Evolutionary conservation across 2,113 vertebrate genomes (phyloP).

Genomic region (Leptobrachium ailaonicum): DNA sequence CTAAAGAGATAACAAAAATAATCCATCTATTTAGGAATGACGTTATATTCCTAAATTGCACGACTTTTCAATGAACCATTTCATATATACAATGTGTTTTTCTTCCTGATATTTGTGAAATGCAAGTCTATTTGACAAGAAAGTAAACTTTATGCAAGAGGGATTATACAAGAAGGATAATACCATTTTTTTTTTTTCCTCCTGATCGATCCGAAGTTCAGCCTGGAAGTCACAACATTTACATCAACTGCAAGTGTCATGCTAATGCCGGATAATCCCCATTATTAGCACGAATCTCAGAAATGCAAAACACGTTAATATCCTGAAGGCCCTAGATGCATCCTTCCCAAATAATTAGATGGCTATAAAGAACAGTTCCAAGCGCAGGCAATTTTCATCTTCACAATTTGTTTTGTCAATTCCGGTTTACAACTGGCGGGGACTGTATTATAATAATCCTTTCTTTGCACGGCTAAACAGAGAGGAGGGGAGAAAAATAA

Average conservation of each 20-base stretch:
- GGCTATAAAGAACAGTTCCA: neutral
- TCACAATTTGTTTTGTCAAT: conserved; percentile 27
- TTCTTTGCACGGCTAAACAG: conserved; percentile 61
- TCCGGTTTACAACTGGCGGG: conserved; percentile 45
- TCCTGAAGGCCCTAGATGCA: neutral
- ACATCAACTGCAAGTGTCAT: conserved; percentile 2
- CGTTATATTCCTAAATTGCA: too few species aligned
- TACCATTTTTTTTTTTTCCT: neutral
- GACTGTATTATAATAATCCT: conserved; percentile 51
- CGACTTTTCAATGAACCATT: neutral
- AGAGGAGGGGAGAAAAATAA: conserved; percentile 40
- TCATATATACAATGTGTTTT: neutral
- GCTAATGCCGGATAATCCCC: conserved; percentile 18
- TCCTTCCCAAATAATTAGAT: conserved; percentile 18
- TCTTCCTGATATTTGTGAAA: neutral
- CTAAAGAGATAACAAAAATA: too few species aligned
- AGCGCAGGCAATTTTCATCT: conserved; percentile 41
- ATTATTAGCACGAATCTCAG: neutral
- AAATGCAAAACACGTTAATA: neutral
- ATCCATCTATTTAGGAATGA: too few species aligned
- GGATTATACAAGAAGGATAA: conserved; percentile 26
- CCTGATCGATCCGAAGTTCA: conserved; percentile 20
- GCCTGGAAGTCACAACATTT: conserved; percentile 27
- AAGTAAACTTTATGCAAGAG: conserved; percentile 8
- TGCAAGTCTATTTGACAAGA: neutral